Percentiles rank a stretch among this genome's conserved stretches.
phyloP scores from a whole-genome alignment of 1,140 invertebrate genomes.

The Nasonia longicornis region DNA sequence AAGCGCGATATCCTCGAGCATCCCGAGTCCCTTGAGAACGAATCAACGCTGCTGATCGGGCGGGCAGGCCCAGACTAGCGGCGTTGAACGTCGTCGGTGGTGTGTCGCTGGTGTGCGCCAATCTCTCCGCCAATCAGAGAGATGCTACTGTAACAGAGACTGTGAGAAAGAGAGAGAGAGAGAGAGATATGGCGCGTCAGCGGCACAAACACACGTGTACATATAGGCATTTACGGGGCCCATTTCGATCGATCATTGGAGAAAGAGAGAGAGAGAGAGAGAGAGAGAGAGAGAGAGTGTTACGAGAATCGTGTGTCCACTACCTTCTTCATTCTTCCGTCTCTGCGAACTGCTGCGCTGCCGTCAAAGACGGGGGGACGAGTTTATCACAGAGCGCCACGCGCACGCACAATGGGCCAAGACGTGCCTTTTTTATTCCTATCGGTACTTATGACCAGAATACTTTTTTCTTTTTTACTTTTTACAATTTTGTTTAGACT shows the following conservation, averaged over 20 bases:
- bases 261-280: not conserved
- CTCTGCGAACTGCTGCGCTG: conserved; percentile 8
- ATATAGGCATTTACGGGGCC: conserved; percentile 7
- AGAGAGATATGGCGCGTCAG: not conserved
- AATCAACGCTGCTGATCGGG: conserved; percentile 28
- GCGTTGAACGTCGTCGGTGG: not conserved
- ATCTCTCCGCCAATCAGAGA: not conserved
- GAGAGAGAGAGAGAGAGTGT: not conserved
- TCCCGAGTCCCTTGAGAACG: conserved; percentile 7
- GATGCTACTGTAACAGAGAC: not conserved
- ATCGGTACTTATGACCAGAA: conserved; percentile 61
- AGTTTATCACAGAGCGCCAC: not conserved
- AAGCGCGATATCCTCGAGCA: conserved; percentile 22
- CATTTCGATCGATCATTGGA: conserved; percentile 6
- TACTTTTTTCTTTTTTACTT: conserved; percentile 51
- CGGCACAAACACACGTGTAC: not conserved
- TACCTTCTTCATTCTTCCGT: conserved; percentile 12
- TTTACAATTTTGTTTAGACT: not conserved
- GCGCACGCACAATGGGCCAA: conserved; percentile 36
- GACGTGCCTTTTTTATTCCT: conserved; percentile 57
- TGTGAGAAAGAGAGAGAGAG: not conserved
- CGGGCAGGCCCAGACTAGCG: not conserved
- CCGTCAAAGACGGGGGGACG: conserved; percentile 27
- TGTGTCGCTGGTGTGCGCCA: not conserved
- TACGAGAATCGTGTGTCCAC: not conserved